A percentile compares a stretch with the other conserved stretches of the same genome.
Evolutionary conservation across 2,797 vertebrate genomes (phyloP).

Genomic region (Gambusia yucatana): DNA sequence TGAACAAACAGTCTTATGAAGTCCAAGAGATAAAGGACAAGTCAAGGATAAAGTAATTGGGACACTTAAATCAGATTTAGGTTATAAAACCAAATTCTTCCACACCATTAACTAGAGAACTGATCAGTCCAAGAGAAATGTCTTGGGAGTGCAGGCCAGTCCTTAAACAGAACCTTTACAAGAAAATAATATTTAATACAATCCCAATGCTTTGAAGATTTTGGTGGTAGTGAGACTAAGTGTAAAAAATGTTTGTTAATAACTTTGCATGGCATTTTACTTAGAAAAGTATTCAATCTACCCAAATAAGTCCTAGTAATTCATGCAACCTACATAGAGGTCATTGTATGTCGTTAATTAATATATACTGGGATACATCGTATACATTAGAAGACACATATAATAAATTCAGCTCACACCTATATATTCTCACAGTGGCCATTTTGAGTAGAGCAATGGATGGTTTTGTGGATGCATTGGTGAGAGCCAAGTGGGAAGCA

Average conservation of each 20-base stretch:
- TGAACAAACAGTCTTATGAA: background rate
- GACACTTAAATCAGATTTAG: background rate
- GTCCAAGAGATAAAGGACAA: background rate
- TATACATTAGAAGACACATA: conserved; percentile 16
- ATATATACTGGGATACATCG: conserved; percentile 7
- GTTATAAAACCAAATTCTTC: background rate
- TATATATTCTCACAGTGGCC: conserved; percentile 22
- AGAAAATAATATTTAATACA: background rate
- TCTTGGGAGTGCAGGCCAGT: background rate
- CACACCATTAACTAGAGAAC: background rate
- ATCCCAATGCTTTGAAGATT: background rate
- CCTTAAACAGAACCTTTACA: background rate
- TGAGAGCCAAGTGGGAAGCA: conserved; percentile 71
- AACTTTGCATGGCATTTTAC: background rate
- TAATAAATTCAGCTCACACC: conserved; percentile 40
- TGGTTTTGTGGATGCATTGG: conserved; percentile 55
- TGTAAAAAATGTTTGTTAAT: background rate
- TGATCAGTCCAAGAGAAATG: background rate
- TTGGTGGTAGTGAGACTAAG: background rate
- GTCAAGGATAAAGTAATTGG: background rate
- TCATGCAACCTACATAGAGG: background rate
- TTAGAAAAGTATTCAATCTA: background rate
- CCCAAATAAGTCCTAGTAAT: background rate
- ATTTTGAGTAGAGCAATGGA: conserved; percentile 79
- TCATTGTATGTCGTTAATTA: background rate